A percentile compares a stretch with the other conserved stretches of the same genome.
Conservation (phyloP, 92 coral and sea anemone genomes). For the Micromussa lordhowensis region DNA sequence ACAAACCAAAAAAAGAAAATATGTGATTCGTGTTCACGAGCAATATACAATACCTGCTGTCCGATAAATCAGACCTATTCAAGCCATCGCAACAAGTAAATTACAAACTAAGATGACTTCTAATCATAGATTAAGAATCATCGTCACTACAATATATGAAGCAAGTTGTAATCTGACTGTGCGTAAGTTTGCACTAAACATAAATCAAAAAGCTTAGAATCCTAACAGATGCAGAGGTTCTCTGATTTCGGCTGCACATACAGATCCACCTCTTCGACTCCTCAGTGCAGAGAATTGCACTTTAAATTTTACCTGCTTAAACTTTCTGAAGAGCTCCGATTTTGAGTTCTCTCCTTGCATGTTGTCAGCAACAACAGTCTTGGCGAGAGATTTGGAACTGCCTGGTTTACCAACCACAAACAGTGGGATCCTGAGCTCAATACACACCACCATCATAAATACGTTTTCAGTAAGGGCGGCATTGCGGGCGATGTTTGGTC, state of each 20-base stretch:
- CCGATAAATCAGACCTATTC: too few species aligned
- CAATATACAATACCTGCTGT: too few species aligned
- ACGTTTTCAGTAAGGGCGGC: conserved; percentile 69
- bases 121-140: too few species aligned
- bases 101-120: too few species aligned
- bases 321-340: conserved; percentile 43
- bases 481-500: conserved; percentile 69
- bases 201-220: background rate
- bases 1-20: too few species aligned
- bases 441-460: conserved; percentile 78
- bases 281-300: background rate
- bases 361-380: conserved; percentile 62
- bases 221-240: background rate
- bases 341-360: conserved; percentile 59
- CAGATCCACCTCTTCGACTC: too few species aligned
- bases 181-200: too few species aligned
- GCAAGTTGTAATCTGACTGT: too few species aligned
- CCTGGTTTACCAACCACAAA: conserved; percentile 73
- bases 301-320: conserved; percentile 52
- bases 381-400: conserved; percentile 73
- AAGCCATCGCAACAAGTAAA: too few species aligned
- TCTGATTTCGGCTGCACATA: too few species aligned
- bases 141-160: too few species aligned
- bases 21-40: too few species aligned
- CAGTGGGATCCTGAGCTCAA: conserved; percentile 72